Evolutionary conservation across 2,888 invertebrate genomes (phyloP).

Genomic region (Cosmopolites sordidus): DNA sequence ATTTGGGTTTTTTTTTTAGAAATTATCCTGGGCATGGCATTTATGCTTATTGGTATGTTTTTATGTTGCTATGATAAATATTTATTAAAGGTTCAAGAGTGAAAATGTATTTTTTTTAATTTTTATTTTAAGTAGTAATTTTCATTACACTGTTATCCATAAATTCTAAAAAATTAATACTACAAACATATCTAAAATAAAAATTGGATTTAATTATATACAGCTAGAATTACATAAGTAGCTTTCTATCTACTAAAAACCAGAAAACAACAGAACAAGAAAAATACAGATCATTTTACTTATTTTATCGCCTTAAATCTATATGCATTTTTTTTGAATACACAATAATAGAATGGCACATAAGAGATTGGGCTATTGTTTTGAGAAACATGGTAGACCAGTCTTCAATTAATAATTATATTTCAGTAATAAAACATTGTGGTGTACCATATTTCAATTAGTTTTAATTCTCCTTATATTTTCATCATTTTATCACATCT

Average conservation of each 20-base stretch:
- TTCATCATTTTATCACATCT: background rate
- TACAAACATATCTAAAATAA: constrained; percentile 6
- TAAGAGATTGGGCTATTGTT: background rate
- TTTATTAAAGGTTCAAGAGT: constrained; percentile 11
- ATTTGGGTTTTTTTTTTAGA: constrained; percentile 45
- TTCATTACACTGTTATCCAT: too few species aligned
- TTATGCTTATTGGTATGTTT: constrained; percentile 58
- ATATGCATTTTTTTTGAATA: background rate
- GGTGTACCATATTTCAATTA: constrained; percentile 5
- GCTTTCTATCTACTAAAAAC: constrained; percentile 5
- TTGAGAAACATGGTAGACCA: constrained; percentile 4
- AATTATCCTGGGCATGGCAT: constrained; percentile 55
- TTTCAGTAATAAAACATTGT: background rate
- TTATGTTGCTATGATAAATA: constrained; percentile 60
- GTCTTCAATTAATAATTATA: background rate
- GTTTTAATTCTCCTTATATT: background rate
- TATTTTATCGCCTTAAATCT: background rate
- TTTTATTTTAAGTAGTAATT: too few species aligned
- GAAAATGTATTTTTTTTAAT: background rate
- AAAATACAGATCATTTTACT: background rate
- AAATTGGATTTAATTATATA: constrained; percentile 7
- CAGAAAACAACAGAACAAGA: constrained; percentile 3
- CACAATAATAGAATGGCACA: constrained; percentile 8
- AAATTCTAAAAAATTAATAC: constrained; percentile 12
- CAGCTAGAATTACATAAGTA: constrained; percentile 2